Evolutionary conservation across 1,140 invertebrate species (phyloP).

Genomic region (Drepana arcuata): DNA sequence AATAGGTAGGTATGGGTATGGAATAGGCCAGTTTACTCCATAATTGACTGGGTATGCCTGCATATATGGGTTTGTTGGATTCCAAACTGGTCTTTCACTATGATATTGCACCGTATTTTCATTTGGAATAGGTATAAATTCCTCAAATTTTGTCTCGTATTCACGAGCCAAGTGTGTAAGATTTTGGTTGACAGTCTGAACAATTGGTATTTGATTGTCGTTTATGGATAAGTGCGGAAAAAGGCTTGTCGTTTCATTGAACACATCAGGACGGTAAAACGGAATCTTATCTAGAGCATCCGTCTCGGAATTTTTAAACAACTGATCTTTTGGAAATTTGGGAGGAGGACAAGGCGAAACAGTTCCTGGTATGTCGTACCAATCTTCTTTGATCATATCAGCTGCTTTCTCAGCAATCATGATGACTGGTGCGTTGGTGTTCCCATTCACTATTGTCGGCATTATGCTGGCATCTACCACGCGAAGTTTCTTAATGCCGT

Average conservation of each 20-base stretch:
- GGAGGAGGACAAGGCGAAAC: too few species aligned
- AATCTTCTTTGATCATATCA: slow-evolving; percentile 86
- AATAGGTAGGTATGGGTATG: neutral
- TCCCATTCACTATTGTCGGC: slow-evolving; percentile 86
- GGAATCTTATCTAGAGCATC: slow-evolving; percentile 15
- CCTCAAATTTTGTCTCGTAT: neutral
- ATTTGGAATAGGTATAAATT: neutral
- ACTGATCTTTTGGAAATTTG: too few species aligned
- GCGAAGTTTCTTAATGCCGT: slow-evolving; percentile 80
- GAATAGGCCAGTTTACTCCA: neutral
- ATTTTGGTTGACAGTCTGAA: slow-evolving; percentile 1
- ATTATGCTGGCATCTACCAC: slow-evolving; percentile 87
- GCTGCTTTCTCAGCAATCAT: slow-evolving; percentile 95
- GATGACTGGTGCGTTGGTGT: slow-evolving; percentile 89
- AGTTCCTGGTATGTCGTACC: slow-evolving; percentile 56
- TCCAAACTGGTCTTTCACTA: neutral
- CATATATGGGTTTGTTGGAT: neutral
- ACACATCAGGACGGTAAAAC: slow-evolving; percentile 21
- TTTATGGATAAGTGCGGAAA: slow-evolving; percentile 20
- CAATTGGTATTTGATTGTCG: slow-evolving; percentile 2
- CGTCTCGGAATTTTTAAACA: slow-evolving; percentile 7
- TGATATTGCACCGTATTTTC: neutral
- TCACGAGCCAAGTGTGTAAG: neutral
- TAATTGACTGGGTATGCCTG: neutral
- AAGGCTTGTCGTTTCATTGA: slow-evolving; percentile 36